These are phyloP conservation scores for Torymus auratus DNA, from an alignment of 2,888 invertebrate genomes.

Conservation along the genomic window DNA sequence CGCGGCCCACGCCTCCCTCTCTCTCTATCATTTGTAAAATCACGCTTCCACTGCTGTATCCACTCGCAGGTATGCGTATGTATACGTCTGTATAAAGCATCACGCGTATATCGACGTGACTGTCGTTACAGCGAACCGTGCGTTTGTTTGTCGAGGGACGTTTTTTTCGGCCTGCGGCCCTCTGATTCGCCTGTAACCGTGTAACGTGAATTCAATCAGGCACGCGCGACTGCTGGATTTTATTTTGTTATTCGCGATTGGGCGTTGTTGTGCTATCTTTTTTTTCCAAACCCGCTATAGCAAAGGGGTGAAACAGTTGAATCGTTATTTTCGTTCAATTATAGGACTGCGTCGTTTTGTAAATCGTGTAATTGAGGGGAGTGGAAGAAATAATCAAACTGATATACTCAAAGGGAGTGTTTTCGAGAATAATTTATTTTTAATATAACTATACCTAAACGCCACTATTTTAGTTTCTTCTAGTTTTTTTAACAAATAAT, in stretches of 20 bases:
- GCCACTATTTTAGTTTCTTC: too few relatives aligned
- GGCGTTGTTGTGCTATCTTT: slow-evolving; percentile 4
- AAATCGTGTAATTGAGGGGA: not conserved
- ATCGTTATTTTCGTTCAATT: slow-evolving; percentile 35
- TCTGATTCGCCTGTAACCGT: slow-evolving; percentile 4
- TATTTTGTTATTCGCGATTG: not conserved
- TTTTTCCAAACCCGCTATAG: not conserved
- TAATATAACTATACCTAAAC: too few relatives aligned
- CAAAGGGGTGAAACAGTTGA: not conserved
- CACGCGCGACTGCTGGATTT: slow-evolving; percentile 4
- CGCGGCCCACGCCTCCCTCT: not conserved
- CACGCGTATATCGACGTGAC: too few relatives aligned
- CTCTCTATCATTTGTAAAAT: slow-evolving; percentile 44
- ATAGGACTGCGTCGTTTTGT: not conserved
- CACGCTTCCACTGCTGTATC: not conserved
- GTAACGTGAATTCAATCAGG: slow-evolving; percentile 34
- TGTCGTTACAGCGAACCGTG: too few relatives aligned
- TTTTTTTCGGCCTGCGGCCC: not conserved
- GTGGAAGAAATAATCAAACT: not conserved
- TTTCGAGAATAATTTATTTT: too few relatives aligned
- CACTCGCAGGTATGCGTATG: not conserved
- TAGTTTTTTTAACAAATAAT: too few relatives aligned
- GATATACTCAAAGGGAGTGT: not conserved
- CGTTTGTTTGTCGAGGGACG: not conserved
- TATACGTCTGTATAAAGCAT: not conserved